Evolutionary conservation across 2,888 invertebrate species (phyloP), one percentile per base, ranked within the genome.

Genomic region (Xanthorhoe spadicearia): DNA sequence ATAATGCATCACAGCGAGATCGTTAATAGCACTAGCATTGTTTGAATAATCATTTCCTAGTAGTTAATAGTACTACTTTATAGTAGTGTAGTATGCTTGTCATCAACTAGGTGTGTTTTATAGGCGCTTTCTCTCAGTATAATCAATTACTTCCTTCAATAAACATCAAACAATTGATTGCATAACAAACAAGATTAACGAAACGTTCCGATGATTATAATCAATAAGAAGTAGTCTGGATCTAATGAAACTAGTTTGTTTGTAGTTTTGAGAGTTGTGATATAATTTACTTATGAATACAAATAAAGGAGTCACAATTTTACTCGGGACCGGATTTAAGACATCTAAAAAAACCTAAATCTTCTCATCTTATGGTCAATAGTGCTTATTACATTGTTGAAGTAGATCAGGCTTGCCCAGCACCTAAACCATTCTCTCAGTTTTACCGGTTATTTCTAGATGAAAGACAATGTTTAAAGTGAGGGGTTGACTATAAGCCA

Each of bases 241-340:
- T 59, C 54, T 19, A 59, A 66, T 62, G 62, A 59, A 66, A 62
- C 61, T 66, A 54, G 62, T 51, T 35, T 38, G 54, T 9, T 38
- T 48, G 2, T 1, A 17, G 18, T 15, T 52, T 60, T 55, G 51
- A 32, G 52, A 48, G 17, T 46, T 23, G 50, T 66, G 58, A 66
- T 62, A 51, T 59, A 66, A 66, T 51, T 19, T 62, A 19, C n/a
- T 56, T 35, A 50, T 61, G 49, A 15, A 57, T 61, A 61, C 35
- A 48, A 58, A 50, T 54, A 19, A 65, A 52, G 38, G 18, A 58
- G 43, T 32, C 38, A 53, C 18, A 62, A 58, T 51, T 46, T 50
- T 56, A 35, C 23, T 32, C 8, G 13, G 10, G 7, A 35, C 15
- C 18, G 52, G 57, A 15, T 18, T 4, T 15, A 28, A 1, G 43